Percentiles rank a stretch among this genome's conserved stretches.
Conservation (phyloP, 2,888 invertebrate species). For the Cryptops parisi region DNA sequence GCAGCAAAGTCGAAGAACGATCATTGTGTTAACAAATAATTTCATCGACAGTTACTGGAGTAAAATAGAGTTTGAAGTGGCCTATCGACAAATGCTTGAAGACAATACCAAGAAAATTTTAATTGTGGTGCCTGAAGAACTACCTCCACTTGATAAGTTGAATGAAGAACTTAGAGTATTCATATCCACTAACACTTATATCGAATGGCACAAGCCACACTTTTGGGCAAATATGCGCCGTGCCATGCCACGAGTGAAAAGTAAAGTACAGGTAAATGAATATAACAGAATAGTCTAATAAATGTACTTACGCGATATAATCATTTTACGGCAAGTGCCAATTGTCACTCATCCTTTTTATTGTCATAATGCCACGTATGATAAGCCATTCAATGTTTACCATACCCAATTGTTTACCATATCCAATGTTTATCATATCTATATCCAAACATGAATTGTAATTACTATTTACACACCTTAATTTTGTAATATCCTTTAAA, state of each 20-base stretch:
- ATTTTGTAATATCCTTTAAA: too few relatives aligned
- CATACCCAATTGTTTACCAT: too few relatives aligned
- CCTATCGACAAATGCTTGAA: slow-evolving; percentile 24
- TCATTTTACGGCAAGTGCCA: too few relatives aligned
- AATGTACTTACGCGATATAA: too few relatives aligned
- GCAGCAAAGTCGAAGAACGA: slow-evolving; percentile 23
- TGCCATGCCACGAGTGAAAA: slow-evolving; percentile 22
- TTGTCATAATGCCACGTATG: too few relatives aligned
- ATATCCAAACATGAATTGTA: too few relatives aligned
- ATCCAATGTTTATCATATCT: too few relatives aligned
- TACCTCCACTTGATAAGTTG: slow-evolving; percentile 23
- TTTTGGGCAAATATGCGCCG: slow-evolving; percentile 25
- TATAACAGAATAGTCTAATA: too few relatives aligned
- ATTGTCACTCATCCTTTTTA: too few relatives aligned
- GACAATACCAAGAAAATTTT: slow-evolving; percentile 24
- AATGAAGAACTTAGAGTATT: slow-evolving; percentile 23
- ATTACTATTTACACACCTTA: too few relatives aligned
- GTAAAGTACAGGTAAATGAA: too few relatives aligned
- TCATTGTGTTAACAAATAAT: slow-evolving; percentile 22
- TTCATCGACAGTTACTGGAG: slow-evolving; percentile 24
- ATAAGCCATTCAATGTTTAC: too few relatives aligned
- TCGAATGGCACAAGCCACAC: slow-evolving; percentile 23
- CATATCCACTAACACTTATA: slow-evolving; percentile 23
- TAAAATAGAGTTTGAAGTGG: slow-evolving; percentile 24
- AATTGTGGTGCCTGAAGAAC: slow-evolving; percentile 23